Conservation (phyloP, 1,140 invertebrate species). For the Cephus cinctus region DNA sequence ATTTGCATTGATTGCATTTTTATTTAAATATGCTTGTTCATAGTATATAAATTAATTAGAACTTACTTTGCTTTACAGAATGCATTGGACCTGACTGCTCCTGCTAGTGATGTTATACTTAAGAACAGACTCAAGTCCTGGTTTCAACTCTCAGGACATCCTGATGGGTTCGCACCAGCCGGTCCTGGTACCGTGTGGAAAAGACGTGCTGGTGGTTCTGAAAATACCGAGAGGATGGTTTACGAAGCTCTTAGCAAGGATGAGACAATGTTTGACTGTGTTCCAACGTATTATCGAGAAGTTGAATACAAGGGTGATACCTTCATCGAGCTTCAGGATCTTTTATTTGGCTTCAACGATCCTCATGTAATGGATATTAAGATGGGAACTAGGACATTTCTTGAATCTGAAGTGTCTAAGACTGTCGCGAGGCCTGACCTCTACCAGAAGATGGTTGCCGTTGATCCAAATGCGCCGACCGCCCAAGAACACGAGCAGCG, state of each 20-base stretch:
- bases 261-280: constrained; percentile 69
- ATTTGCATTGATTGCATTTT: too few relatives aligned
- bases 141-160: constrained; percentile 94
- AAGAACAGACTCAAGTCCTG: constrained; percentile 76
- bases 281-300: constrained; percentile 85
- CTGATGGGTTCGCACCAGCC: constrained; percentile 88
- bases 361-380: constrained; percentile 92
- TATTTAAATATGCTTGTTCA: too few relatives aligned
- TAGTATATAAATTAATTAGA: too few relatives aligned
- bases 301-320: constrained; percentile 83
- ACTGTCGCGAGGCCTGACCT: constrained; percentile 73
- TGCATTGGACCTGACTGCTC: constrained; percentile 87
- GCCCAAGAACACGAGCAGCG: constrained; percentile 72
- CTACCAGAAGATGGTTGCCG: constrained; percentile 91
- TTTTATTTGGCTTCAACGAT: constrained; percentile 81
- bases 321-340: constrained; percentile 88
- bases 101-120: constrained; percentile 83
- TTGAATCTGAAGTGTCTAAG: constrained; percentile 92
- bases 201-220: constrained; percentile 67
- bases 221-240: constrained; percentile 77
- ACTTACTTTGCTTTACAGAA: constrained; percentile 69
- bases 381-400: constrained; percentile 89
- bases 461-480: constrained; percentile 85
- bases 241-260: constrained; percentile 82
- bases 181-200: constrained; percentile 94